Conservation (phyloP, 2,797 vertebrate genomes). For the Uromys caudimaculatus region DNA sequence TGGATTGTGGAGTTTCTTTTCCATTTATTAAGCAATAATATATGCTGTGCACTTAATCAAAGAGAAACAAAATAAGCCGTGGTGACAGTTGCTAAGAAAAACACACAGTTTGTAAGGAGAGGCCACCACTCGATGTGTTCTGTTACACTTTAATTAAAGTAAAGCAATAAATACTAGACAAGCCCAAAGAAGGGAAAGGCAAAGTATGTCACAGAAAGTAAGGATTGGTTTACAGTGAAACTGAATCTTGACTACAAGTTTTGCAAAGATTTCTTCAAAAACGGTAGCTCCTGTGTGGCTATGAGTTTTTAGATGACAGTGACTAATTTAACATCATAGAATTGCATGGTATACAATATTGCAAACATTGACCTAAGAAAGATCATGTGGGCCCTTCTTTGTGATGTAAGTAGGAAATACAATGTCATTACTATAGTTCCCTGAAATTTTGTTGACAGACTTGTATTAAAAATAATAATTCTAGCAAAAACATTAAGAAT, state of each 20-base stretch:
- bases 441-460: neutral
- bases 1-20: neutral
- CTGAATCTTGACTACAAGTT: slow-evolving; percentile 35
- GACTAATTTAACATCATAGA: neutral
- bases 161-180: neutral
- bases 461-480: slow-evolving; percentile 1
- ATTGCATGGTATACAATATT: neutral
- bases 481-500: neutral
- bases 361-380: neutral
- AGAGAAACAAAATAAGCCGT: slow-evolving; percentile 6
- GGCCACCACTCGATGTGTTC: neutral
- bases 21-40: slow-evolving; percentile 37
- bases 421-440: neutral
- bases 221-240: slow-evolving; percentile 2
- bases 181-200: neutral
- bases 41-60: slow-evolving; percentile 13
- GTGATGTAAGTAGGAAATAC: neutral
- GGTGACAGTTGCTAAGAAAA: slow-evolving; percentile 6
- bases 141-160: slow-evolving; percentile 1
- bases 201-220: slow-evolving; percentile 10
- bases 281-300: neutral
- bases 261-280: slow-evolving; percentile 42
- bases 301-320: neutral
- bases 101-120: slow-evolving; percentile 11
- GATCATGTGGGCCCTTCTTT: neutral